Evolutionary conservation across 37 sponge, comb jelly and placozoan species (phyloP).

Genomic region (Geodia barretti): DNA sequence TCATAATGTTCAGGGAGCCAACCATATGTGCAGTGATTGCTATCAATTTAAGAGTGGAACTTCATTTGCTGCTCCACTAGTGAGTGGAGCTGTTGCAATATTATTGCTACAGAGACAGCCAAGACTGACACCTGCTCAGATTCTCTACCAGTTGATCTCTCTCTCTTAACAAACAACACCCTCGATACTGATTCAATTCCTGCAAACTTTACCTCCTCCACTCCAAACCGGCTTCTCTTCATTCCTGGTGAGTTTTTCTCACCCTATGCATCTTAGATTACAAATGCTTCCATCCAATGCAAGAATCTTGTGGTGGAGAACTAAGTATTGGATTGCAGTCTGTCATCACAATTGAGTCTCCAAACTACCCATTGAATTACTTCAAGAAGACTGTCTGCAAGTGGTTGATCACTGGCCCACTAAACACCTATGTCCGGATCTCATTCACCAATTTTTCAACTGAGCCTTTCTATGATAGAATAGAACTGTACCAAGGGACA

Average conservation of each 20-base stretch:
- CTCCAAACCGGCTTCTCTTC: constrained; percentile 59
- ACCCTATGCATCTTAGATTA: no score
- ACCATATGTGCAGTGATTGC: constrained; percentile 39
- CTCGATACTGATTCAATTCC: constrained; percentile 22
- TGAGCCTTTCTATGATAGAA: constrained; percentile 17
- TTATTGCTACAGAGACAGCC: constrained; percentile 60
- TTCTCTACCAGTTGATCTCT: constrained; percentile 25
- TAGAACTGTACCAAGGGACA: constrained; percentile 31
- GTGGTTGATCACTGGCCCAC: constrained; percentile 29
- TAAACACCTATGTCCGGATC: neutral
- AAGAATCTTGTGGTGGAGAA: no score
- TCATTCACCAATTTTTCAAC: constrained; percentile 19
- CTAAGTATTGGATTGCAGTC: neutral
- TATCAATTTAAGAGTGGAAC: constrained; percentile 48
- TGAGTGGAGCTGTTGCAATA: constrained; percentile 62
- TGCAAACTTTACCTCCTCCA: neutral
- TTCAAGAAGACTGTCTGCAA: constrained; percentile 25
- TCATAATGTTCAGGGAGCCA: constrained; percentile 49
- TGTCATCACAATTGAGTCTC: neutral
- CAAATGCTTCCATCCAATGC: no score
- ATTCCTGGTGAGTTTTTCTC: constrained; percentile 52
- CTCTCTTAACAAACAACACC: constrained; percentile 13
- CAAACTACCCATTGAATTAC: constrained; percentile 34
- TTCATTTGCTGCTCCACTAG: constrained; percentile 62
- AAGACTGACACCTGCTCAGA: constrained; percentile 25